Base-by-base conservation (phyloP, 2,888 invertebrate genomes). In the Crioceris asparagi region DNA sequence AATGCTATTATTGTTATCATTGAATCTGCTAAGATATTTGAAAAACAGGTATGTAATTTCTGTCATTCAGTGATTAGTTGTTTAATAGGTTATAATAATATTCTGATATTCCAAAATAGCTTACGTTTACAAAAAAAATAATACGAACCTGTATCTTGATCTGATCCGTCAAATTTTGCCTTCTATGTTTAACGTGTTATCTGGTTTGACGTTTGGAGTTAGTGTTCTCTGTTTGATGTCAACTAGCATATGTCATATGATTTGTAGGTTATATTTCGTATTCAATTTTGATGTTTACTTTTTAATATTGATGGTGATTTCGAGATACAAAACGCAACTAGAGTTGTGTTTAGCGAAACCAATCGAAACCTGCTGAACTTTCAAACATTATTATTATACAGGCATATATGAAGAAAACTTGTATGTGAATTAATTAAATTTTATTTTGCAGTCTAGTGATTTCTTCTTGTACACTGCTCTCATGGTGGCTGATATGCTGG, bases 1-100 rank as follows among this genome's bases (percentile, higher is more conserved):
- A 96, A 96, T 64, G 66, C 96, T 19, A 77, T 98, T 38, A 94
- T 96, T 1, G 83, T 93, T 19, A 73, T 92, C 33, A 77, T 97
- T 17, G 86, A 91, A 11, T 82, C 88, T 59, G 72, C 77, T 7
- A 73, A 77, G 43, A 70, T 84, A 41, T 80, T 92, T 57, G 71
- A 81, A 1, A 74, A 75, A 45, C 83, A 83, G 75, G 87, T 85
- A 67, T 61, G 55, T 35, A 12, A 18, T 5, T 21, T 8, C 12
- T 8, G 15, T 3, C 3, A 16, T n/a, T n/a, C 4, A 16, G 17
- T 11, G 29, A 10, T 14, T 14, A 3, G 12, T 29, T 29, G 12
- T 25, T 6, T 4, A 25, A 25, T 25, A 25, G 3, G n/a, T 25
- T 25, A 12, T 3, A 25, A n/a, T 25, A 6, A 3, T 25, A 11